Evolutionary conservation across 2,113 vertebrate species (phyloP), one percentile per base, ranked within the genome.

Genomic region (Emydura subglobosa): DNA sequence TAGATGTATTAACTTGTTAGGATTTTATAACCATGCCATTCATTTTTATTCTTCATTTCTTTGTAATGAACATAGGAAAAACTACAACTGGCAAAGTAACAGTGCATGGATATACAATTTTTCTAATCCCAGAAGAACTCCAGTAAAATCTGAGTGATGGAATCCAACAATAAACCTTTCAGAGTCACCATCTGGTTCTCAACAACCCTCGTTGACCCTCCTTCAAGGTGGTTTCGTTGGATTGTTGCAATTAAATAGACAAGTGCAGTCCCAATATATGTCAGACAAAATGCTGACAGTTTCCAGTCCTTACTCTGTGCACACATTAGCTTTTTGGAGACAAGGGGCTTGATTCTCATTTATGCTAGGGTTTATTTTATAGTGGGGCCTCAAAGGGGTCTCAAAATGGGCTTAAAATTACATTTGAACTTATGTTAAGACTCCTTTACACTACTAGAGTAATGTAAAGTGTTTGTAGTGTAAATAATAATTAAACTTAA

Each of bases 181-280:
- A 89, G 87, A 92, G 2, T 5, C 83, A 76, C 25, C 4, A 22
- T 51, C 2, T 55, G 1, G 24, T 81, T 91, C 83, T 74, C 39
- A 83, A 9, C 0, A 0, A 76, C 2, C 0, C 1, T 11, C 2
- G 2, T 90, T 85, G 25, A 50, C 0, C 2, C 3, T 39, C 61
- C 57, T 57, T 50, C n/a, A 89, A 57, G 11, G 9, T 31, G 72
- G 1, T 53, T 74, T 53, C 72, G 2, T 21, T 92, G 68, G 49
- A 85, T 44, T 87, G 11, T 6, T 61, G 21, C 44, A 89, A 61
- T 82, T 39, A 76, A 79, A 88, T 6, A 88, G 17, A 39, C 1
- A 83, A 65, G 2, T 27, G 6, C 51, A n/a, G 10, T 50, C 78
- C 25, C 10, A 68, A 86, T 51, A 44, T 0, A 61, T 65, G 0